Evolutionary conservation across 2,113 vertebrate species (phyloP).

Genomic region (Etheostoma cragini): DNA sequence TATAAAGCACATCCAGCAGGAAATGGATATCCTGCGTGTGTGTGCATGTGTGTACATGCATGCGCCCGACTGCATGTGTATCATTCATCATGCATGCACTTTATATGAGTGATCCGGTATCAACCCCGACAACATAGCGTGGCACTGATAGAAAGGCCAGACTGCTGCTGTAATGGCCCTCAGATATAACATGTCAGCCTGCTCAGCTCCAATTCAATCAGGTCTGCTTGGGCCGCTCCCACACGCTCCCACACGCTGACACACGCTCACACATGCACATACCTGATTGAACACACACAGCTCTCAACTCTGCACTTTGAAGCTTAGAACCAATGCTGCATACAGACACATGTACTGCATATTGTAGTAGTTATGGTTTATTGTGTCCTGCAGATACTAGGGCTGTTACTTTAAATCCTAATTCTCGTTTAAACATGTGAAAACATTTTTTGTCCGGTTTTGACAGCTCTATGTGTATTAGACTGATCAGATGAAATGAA

Average conservation of each 20-base stretch:
- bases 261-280: conserved; percentile 25
- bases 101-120: conserved; percentile 10
- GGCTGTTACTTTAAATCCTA: neutral
- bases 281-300: conserved; percentile 4
- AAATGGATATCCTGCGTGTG: conserved; percentile 53
- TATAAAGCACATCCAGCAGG: conserved; percentile 55
- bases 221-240: conserved; percentile 20
- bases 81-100: conserved; percentile 5
- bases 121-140: conserved; percentile 33
- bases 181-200: conserved; percentile 62
- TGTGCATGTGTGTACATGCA: conserved; percentile 27
- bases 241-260: conserved; percentile 21
- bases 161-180: conserved; percentile 51
- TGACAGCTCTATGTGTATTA: too few relatives aligned
- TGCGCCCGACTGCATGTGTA: neutral
- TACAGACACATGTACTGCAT: neutral
- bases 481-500: too few relatives aligned
- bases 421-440: too few relatives aligned
- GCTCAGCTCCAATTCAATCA: conserved; percentile 65
- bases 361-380: neutral
- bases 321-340: neutral
- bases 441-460: too few relatives aligned
- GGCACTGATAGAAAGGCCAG: conserved; percentile 63
- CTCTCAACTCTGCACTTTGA: neutral
- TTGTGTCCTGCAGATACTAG: neutral